Conservation (phyloP, 2,888 invertebrate species). For the Eristalinus aeneus region DNA sequence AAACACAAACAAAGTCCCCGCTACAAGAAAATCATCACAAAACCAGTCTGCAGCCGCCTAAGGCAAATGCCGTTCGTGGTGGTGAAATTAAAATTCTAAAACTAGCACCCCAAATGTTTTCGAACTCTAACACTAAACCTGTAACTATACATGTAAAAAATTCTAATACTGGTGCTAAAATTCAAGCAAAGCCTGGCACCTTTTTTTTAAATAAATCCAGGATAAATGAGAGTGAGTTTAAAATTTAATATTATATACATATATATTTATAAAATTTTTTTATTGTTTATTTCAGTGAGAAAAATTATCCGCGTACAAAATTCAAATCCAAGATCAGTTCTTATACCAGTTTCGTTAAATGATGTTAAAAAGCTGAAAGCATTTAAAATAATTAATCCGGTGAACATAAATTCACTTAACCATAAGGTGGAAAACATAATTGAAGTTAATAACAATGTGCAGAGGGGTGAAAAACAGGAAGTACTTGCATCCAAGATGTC, state of each 20-base stretch:
- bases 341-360: constrained; percentile 86
- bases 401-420: constrained; percentile 81
- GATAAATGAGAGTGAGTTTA: constrained; percentile 67
- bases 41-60: constrained; percentile 6
- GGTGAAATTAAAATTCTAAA: constrained; percentile 73
- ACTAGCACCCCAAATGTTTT: constrained; percentile 70
- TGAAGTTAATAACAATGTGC: not conserved
- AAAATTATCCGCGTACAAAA: constrained; percentile 73
- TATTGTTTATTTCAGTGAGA: constrained; percentile 58
- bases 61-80: constrained; percentile 27
- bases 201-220: constrained; percentile 72
- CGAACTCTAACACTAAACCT: constrained; percentile 67
- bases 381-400: constrained; percentile 87
- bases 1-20: constrained; percentile 19
- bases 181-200: constrained; percentile 72
- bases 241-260: not conserved
- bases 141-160: constrained; percentile 73
- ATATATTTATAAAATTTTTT: not conserved
- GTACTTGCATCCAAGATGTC: constrained; percentile 4
- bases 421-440: constrained; percentile 20
- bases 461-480: not conserved
- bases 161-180: constrained; percentile 67
- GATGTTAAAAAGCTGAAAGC: constrained; percentile 87
- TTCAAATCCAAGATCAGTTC: constrained; percentile 84
- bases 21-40: constrained; percentile 14